phyloP scores from a whole-genome alignment of 2,797 vertebrate species.

The Buphagus erythrorhynchus region DNA sequence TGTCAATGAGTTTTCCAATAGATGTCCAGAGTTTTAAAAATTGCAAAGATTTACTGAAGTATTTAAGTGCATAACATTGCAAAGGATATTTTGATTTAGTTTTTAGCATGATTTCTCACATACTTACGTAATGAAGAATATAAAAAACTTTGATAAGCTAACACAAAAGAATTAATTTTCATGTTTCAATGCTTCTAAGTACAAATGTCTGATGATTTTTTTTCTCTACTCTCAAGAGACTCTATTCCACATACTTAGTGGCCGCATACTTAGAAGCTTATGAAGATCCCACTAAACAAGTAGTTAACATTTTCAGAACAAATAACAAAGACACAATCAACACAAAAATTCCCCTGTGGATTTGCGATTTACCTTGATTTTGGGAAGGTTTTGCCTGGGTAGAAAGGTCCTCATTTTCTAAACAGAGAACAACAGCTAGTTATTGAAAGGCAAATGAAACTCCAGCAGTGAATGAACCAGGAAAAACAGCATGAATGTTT shows the following conservation, averaged over 20 bases:
- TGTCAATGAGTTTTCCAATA: not conserved
- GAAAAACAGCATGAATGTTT: not conserved
- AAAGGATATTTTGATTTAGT: not conserved
- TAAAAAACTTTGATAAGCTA: not conserved
- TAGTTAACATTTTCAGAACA: not conserved
- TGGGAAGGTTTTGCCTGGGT: conserved; percentile 76
- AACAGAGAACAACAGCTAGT: conserved; percentile 43
- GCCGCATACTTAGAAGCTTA: not conserved
- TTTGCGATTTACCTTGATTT: conserved; percentile 77
- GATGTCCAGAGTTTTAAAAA: not conserved
- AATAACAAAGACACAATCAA: not conserved
- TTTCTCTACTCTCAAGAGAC: not conserved
- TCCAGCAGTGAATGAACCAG: not conserved
- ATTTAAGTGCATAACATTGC: not conserved
- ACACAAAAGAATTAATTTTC: not conserved
- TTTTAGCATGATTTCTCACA: not conserved
- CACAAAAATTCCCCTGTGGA: not conserved
- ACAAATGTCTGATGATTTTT: not conserved
- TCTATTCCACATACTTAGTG: not conserved
- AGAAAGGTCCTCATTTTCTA: conserved; percentile 81
- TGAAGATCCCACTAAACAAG: not conserved
- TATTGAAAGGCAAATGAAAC: conserved; percentile 15
- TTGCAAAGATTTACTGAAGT: not conserved
- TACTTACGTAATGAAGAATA: not conserved
- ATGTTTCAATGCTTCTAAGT: not conserved